Percentiles rank a stretch among this genome's conserved stretches.
phyloP scores from a whole-genome alignment of 2,797 vertebrate genomes.

The Sus cebifrons region DNA sequence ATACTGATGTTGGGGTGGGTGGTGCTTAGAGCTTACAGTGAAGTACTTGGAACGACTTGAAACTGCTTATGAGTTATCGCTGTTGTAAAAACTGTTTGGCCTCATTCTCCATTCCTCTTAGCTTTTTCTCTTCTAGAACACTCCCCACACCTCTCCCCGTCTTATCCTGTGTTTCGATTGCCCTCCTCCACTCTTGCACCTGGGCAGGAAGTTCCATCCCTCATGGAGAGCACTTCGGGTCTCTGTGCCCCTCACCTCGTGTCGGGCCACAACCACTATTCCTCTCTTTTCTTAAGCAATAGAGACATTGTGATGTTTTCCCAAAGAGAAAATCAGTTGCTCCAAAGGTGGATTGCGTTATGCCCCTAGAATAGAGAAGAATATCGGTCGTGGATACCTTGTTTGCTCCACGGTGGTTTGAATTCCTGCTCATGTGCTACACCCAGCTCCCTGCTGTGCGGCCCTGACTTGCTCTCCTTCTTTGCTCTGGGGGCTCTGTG shows the following conservation, averaged over 20 bases:
- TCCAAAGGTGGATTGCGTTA: not conserved
- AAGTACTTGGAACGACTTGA: not conserved
- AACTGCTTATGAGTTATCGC: not conserved
- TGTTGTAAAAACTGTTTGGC: not conserved
- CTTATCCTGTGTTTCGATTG: not conserved
- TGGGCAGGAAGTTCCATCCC: not conserved
- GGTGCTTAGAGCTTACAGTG: not conserved
- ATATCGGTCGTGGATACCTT: not conserved
- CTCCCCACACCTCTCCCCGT: too few relatives aligned
- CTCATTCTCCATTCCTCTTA: not conserved
- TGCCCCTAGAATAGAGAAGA: not conserved
- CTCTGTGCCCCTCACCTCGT: not conserved
- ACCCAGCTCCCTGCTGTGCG: not conserved
- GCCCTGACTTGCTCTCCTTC: not conserved
- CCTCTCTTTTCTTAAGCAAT: not conserved
- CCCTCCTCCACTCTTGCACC: fast-evolving
- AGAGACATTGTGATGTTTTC: not conserved
- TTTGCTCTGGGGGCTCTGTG: not conserved
- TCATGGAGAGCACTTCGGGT: too few relatives aligned
- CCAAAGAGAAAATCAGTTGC: not conserved
- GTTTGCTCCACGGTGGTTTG: not conserved
- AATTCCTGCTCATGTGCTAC: not conserved
- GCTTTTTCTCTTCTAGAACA: not conserved
- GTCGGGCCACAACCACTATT: not conserved
- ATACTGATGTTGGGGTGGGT: not conserved